Evolutionary conservation across 2,113 vertebrate species (phyloP).

Genomic region (Chionomys nivalis): DNA sequence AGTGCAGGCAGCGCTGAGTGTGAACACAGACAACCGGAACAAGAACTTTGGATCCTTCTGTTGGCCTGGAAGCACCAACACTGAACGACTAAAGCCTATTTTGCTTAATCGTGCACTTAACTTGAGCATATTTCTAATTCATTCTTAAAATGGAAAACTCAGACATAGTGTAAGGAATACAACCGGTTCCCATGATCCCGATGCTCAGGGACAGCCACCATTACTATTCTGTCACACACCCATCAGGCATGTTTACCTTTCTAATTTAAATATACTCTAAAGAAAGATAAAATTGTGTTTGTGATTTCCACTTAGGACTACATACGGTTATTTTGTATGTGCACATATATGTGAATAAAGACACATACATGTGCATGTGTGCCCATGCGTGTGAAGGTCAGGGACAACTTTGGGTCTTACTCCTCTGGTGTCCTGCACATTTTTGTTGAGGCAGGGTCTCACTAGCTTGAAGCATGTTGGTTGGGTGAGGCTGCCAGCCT

Average conservation of each 20-base stretch:
- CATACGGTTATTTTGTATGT: neutral
- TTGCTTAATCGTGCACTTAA: neutral
- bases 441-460: neutral
- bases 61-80: fast-evolving
- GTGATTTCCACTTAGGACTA: neutral
- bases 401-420: neutral
- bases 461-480: neutral
- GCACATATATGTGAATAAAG: too few relatives aligned
- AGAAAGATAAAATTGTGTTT: neutral
- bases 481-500: neutral
- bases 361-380: neutral
- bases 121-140: neutral
- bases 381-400: neutral
- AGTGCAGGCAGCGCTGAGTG: fast-evolving
- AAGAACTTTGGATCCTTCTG: fast-evolving
- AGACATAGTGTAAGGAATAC: neutral
- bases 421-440: neutral
- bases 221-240: neutral
- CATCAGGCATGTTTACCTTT: neutral
- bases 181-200: neutral
- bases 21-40: neutral
- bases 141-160: neutral
- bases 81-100: neutral
- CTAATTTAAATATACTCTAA: neutral
- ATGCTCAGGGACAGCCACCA: neutral